Base-by-base conservation (phyloP, 2,113 vertebrate genomes). In the Nestor notabilis region DNA sequence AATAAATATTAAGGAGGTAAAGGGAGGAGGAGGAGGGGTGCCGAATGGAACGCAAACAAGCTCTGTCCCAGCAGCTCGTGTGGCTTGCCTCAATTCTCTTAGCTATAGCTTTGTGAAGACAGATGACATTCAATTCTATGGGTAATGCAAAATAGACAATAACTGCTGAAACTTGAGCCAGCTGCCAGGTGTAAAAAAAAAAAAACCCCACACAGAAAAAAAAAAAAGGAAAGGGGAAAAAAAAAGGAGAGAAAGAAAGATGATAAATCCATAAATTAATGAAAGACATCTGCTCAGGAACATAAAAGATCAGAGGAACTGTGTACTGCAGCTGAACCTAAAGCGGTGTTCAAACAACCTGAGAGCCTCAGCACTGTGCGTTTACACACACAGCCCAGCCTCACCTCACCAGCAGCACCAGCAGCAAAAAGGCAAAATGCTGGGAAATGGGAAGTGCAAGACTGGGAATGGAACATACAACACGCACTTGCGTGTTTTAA, bases 181-280 rank as follows among this genome's bases (percentile, higher is more conserved):
- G 98, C 98, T 99, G 98, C 99, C 99, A 99, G 98, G 99, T 99
- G 99, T 99, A 99, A 99, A 98, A 98, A 99, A 98, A 98, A 98
- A 98, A 66, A 90, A 77, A 46, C 44, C 37, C 33, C 29, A 56
- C 35, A 47, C 35, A 94, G 96, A 97, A 93, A 83, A 96, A 88
- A n/a, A 60, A 68, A 21, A 28, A 84, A 98, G 95, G 85, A 97
- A 98, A 98, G 96, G 92, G 97, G 93, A 61, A 75, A 76, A 98
- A 98, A 97, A 98, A 98, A 98, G 97, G 96, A 98, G 94, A 85
- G 93, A 96, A 99, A 98, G 98, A 97, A 98, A 98, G 98, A 98
- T 98, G 98, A 98, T 99, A 99, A 99, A 99, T 99, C 99, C 99
- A 99, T 99, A 99, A 99, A 99, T 99, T 98, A 99, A 99, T 99